phyloP scores from a whole-genome alignment of 2,113 vertebrate species.

The Nansenia antarctica region DNA sequence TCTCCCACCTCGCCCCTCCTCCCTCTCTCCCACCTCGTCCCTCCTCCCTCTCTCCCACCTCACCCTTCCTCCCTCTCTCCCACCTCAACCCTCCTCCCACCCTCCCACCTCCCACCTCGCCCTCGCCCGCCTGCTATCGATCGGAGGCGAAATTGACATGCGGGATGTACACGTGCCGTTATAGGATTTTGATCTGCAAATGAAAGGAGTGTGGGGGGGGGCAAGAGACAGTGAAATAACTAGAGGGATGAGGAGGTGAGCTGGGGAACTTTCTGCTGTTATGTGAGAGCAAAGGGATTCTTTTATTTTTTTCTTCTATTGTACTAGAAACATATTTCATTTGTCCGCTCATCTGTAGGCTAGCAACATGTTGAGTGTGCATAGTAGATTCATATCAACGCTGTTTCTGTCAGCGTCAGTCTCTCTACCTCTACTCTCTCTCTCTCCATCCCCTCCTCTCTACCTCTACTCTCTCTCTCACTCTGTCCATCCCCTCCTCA shows the following conservation, averaged over 20 bases:
- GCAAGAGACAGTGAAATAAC: slow-evolving; percentile 35
- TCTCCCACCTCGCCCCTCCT: slow-evolving; percentile 34
- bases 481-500: too few species aligned
- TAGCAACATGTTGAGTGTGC: background rate
- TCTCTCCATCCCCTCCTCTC: too few species aligned
- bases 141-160: slow-evolving; percentile 75
- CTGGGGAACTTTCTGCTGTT: background rate
- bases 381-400: background rate
- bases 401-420: too few species aligned
- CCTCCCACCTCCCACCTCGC: slow-evolving; percentile 51
- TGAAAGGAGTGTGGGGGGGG: slow-evolving; percentile 63
- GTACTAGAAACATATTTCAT: background rate
- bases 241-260: background rate
- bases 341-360: background rate
- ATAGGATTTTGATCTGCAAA: slow-evolving; percentile 74
- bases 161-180: slow-evolving; percentile 64
- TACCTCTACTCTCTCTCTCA: too few species aligned
- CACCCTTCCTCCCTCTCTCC: background rate
- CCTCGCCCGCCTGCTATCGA: slow-evolving; percentile 68
- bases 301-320: background rate
- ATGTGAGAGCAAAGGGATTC: too few species aligned
- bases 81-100: background rate
- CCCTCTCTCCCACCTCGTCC: too few species aligned
- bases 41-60: slow-evolving; percentile 19
- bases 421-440: too few species aligned